phyloP scores from a whole-genome alignment of 2,113 vertebrate genomes.

The Catharus bicknelli region DNA sequence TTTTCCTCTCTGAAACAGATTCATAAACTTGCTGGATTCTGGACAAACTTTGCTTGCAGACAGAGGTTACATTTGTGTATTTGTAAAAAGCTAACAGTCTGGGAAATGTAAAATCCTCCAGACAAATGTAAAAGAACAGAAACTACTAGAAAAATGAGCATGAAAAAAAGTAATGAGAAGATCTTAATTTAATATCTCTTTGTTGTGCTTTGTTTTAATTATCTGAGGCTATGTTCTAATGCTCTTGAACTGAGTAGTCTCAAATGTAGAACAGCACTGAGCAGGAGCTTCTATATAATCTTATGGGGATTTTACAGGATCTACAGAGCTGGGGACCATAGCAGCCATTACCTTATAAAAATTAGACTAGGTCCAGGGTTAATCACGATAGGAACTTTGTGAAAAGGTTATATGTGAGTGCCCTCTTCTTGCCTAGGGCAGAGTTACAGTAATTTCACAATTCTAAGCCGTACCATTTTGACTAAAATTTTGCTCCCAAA shows the following conservation, averaged over 20 bases:
- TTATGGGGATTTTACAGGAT: neutral
- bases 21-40: neutral
- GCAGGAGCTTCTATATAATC: neutral
- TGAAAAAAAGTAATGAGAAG: neutral
- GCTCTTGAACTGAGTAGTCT: neutral
- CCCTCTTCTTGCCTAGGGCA: neutral
- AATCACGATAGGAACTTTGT: accelerated
- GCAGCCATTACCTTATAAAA: neutral
- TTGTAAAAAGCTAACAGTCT: neutral
- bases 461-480: too few relatives aligned
- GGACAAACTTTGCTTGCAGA: neutral
- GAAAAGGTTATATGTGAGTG: accelerated
- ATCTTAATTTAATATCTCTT: neutral
- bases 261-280: neutral
- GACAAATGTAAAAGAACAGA: neutral
- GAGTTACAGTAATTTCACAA: neutral
- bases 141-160: neutral
- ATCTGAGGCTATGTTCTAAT: neutral
- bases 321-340: neutral
- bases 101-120: neutral
- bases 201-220: neutral
- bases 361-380: neutral
- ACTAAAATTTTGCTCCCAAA: too few relatives aligned
- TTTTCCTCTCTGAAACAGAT: neutral
- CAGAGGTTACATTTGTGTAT: neutral